Percentiles rank a stretch among this genome's conserved stretches.
phyloP scores from a whole-genome alignment of 2,113 vertebrate genomes.

The Nymphicus hollandicus region DNA sequence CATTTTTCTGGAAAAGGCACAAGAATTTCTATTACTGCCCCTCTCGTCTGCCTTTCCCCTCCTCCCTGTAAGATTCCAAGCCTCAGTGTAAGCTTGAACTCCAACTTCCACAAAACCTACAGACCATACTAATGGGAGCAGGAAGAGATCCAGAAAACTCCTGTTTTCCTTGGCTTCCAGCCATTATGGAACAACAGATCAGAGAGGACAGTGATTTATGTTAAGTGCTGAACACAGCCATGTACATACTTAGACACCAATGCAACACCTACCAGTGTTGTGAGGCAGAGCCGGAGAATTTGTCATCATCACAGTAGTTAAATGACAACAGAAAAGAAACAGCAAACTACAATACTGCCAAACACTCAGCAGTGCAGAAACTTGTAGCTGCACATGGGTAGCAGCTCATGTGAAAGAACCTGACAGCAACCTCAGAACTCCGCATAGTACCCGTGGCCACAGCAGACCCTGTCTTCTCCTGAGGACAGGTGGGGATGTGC shows the following conservation, averaged over 20 bases:
- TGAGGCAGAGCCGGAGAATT: background rate
- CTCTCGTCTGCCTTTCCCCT: background rate
- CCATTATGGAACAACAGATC: background rate
- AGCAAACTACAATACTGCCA: background rate
- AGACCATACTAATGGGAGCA: background rate
- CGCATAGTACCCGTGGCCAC: rapidly evolving
- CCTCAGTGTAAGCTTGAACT: background rate
- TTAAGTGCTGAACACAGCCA: background rate
- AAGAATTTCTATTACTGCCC: background rate
- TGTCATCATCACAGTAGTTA: background rate
- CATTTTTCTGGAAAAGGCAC: background rate
- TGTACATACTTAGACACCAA: background rate
- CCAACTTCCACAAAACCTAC: background rate
- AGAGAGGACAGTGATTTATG: background rate
- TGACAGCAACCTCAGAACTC: background rate
- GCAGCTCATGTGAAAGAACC: background rate
- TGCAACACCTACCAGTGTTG: background rate
- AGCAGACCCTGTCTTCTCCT: background rate
- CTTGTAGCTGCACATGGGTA: background rate
- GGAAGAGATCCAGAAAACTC: background rate
- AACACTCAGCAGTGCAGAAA: background rate
- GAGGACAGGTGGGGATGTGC: background rate
- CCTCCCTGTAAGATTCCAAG: background rate
- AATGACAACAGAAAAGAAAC: background rate
- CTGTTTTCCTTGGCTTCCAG: background rate